These are phyloP conservation scores for Aelia acuminata DNA, from an alignment of 2,888 invertebrate genomes.

Conservation along the genomic window DNA sequence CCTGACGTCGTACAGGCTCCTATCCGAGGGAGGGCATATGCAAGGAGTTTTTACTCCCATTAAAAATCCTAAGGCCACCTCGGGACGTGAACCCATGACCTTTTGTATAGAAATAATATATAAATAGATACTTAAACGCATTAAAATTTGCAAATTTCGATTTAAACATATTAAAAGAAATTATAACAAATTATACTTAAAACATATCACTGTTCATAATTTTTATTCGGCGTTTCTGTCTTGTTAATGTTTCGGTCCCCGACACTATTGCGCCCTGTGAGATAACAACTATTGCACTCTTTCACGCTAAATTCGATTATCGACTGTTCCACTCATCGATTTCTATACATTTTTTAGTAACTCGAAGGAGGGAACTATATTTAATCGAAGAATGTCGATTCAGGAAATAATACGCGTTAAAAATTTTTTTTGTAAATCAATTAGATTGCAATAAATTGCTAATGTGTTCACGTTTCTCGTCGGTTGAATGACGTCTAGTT, in stretches of 20 bases:
- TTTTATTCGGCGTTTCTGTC: neutral
- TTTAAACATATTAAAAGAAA: no score
- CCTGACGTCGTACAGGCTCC: no score
- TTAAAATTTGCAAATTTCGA: no score
- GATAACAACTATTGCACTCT: neutral
- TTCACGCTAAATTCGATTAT: neutral
- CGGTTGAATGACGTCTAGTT: neutral
- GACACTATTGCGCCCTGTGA: neutral
- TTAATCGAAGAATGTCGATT: neutral
- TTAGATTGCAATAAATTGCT: no score
- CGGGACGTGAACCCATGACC: no score
- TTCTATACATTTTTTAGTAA: neutral
- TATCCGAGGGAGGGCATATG: no score
- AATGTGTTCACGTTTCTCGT: neutral
- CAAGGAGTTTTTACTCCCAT: no score
- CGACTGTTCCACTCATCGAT: neutral
- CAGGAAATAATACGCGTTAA: neutral
- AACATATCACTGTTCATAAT: no score
- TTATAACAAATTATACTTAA: no score
- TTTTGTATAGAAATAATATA: no score
- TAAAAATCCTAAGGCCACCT: no score
- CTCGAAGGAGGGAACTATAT: neutral
- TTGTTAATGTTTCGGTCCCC: neutral
- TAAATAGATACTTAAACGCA: no score
- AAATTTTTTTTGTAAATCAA: neutral